Percentiles rank a stretch among this genome's conserved stretches.
phyloP scores from a whole-genome alignment of 2,797 vertebrate species.

The Danio jaintianensis region DNA sequence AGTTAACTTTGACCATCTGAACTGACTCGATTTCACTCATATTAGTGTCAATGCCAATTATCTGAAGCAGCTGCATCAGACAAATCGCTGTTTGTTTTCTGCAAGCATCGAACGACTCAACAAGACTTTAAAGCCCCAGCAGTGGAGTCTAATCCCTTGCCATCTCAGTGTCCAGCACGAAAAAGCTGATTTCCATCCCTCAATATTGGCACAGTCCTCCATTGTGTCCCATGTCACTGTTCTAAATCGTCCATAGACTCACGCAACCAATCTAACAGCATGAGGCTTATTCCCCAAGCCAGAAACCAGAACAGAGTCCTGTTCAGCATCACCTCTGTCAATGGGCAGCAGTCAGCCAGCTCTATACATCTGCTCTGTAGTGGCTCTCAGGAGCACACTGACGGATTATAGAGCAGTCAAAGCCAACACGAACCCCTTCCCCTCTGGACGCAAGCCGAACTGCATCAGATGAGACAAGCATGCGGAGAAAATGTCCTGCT shows the following conservation, averaged over 20 bases:
- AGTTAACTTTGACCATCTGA: background rate
- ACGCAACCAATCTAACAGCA: constrained; percentile 45
- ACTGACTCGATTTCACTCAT: background rate
- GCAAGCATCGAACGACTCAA: background rate
- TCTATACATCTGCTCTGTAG: constrained; percentile 49
- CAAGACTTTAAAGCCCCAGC: background rate
- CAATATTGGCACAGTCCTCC: constrained; percentile 37
- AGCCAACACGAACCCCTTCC: constrained; percentile 20
- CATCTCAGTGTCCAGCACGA: constrained; percentile 4
- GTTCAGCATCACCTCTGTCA: constrained; percentile 45
- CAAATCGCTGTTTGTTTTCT: background rate
- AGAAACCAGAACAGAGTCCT: constrained; percentile 42
- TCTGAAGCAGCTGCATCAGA: background rate
- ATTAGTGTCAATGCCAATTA: constrained; percentile 2
- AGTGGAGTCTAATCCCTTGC: constrained; percentile 4
- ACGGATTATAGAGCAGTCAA: constrained; percentile 25
- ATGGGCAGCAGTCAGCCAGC: constrained; percentile 38
- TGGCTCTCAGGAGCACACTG: constrained; percentile 30
- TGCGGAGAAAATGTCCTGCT: constrained; percentile 1
- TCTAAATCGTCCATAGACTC: constrained; percentile 28
- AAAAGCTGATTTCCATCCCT: constrained; percentile 20
- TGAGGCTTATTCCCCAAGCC: constrained; percentile 39
- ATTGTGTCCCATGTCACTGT: constrained; percentile 37
- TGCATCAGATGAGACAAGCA: constrained; percentile 25
- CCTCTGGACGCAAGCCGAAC: constrained; percentile 29